Base-by-base conservation (phyloP, 2,888 invertebrate species). In the Stictocephala bisonia region DNA sequence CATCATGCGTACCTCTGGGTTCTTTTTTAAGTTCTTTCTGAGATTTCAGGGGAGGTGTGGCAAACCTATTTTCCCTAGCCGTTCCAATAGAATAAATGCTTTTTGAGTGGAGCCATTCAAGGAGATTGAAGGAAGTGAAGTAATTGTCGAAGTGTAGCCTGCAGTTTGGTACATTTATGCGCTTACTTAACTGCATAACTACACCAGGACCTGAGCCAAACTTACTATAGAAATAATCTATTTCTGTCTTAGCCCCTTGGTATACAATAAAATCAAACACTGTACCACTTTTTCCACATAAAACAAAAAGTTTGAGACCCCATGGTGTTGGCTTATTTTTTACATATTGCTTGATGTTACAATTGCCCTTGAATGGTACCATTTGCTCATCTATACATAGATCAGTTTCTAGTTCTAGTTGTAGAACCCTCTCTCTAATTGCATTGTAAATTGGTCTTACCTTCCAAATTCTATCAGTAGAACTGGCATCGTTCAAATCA, bases 341-440 rank as follows among this genome's bases (percentile, higher is more conserved):
- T 20, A 78, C 71, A 50, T 79, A 78, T 71, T 80, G 80, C 53
- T 79, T 78, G 7, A 79, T 67, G 50, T 22, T 66, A n/a, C 75
- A 71, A 7, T 71, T n/a, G 13, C 80, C 79, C 68, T 76, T 78
- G 75, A 79, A 80, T 15, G 80, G 80, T 4, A 80, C 66, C 71
- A 76, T 76, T 13, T 71, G 71, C 48, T 76, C 76, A 51, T 76
- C 76, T 13, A 76, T 48, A 60, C 71, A 35, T 2, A 73, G 50
- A 24, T 20, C 56, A 41, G 27, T 18, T 27, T 71, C 67, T 7
- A 67, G 18, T 11, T 48, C 15, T 15, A 73, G 27, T 24, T 51
- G 18, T 24, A 18, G 20, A 68, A 53, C 53, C n/a, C 60, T 44
- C 3, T 27, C 24, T 51, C 70, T 31, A 4, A 75, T 64, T 18